Conservation (phyloP, 2,797 vertebrate species). For the Botia almorhae region DNA sequence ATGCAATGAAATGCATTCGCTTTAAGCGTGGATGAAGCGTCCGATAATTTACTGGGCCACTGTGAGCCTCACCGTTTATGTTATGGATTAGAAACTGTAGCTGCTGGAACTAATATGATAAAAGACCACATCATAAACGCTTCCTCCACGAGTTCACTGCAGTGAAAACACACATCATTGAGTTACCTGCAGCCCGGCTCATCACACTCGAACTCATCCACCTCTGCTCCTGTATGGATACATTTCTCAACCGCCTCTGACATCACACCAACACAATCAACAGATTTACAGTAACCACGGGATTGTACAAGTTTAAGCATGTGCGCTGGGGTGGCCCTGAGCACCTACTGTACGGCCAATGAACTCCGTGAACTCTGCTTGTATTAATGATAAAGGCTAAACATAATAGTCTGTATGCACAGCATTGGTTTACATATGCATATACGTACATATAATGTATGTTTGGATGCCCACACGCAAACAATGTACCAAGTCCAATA, state of each 20-base stretch:
- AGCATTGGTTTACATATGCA: background rate
- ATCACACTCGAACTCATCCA: constrained; percentile 50
- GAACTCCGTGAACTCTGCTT: constrained; percentile 5
- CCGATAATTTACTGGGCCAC: background rate
- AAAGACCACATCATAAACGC: constrained; percentile 5
- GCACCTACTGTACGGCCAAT: background rate
- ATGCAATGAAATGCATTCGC: background rate
- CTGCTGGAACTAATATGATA: constrained; percentile 26
- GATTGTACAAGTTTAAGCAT: constrained; percentile 33
- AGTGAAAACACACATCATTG: too few relatives aligned
- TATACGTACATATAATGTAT: too few relatives aligned
- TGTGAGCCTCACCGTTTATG: constrained; percentile 9
- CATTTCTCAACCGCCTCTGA: constrained; percentile 44
- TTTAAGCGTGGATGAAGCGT: constrained; percentile 2
- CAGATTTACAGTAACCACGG: constrained; percentile 31
- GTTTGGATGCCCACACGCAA: background rate
- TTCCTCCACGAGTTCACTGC: background rate
- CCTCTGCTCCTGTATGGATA: constrained; percentile 48
- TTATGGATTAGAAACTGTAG: constrained; percentile 27
- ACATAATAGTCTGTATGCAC: background rate
- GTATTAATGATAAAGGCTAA: background rate
- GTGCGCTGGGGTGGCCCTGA: constrained; percentile 5
- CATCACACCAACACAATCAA: constrained; percentile 45
- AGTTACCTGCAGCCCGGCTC: constrained; percentile 23
- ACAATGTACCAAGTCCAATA: constrained; percentile 18